Percentiles rank a stretch among this genome's conserved stretches.
Evolutionary conservation across 2,888 invertebrate genomes (phyloP).

Genomic region (Coelogynopora nodosa): DNA sequence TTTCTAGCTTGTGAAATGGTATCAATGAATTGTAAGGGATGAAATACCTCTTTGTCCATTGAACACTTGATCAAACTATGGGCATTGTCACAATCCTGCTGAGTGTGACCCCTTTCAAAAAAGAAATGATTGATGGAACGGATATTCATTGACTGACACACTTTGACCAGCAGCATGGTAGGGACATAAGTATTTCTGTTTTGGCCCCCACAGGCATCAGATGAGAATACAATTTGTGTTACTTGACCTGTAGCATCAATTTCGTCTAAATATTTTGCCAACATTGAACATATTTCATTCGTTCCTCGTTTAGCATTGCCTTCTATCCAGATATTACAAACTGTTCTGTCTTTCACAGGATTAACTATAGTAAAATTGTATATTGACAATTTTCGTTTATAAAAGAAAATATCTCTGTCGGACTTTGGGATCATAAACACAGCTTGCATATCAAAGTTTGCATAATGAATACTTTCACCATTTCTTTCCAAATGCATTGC

Average conservation of each 20-base stretch:
- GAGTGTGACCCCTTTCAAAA: neutral
- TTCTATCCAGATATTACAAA: neutral
- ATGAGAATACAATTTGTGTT: neutral
- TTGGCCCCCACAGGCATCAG: neutral
- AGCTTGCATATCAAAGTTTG: neutral
- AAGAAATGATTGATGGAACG: neutral
- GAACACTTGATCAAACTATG: neutral
- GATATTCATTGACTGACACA: neutral
- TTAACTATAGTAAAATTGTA: neutral
- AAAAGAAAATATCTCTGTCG: neutral
- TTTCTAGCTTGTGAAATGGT: neutral
- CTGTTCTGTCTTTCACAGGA: neutral
- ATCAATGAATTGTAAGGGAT: neutral
- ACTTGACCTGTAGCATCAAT: neutral
- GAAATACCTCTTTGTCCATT: neutral
- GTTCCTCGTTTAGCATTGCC: neutral
- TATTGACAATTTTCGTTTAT: neutral
- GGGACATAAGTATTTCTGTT: neutral
- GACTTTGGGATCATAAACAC: neutral
- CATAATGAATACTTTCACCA: neutral
- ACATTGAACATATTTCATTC: neutral
- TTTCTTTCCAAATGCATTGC: neutral
- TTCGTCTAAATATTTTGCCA: neutral
- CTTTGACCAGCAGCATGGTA: neutral
- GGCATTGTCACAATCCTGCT: neutral